These are phyloP conservation scores for Papilio gigon DNA, from an alignment of 2,888 invertebrate genomes.

Conservation along the genomic window DNA sequence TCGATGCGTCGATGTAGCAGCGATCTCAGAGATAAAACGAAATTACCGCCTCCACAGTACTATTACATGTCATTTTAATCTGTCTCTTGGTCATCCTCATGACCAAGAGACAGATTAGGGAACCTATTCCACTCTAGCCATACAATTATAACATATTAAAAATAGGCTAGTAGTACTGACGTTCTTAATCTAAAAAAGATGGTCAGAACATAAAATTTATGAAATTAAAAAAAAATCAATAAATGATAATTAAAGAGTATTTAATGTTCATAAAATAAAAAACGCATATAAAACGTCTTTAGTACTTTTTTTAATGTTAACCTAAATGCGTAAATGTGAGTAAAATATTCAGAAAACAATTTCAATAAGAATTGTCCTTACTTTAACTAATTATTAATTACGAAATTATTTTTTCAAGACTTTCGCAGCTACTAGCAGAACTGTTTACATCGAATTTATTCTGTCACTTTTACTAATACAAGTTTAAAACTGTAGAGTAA, in stretches of 20 bases:
- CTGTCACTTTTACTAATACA: slow-evolving; percentile 6
- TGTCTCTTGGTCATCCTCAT: slow-evolving; percentile 33
- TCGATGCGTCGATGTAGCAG: slow-evolving; percentile 48
- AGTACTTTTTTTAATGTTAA: background rate
- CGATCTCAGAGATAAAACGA: slow-evolving; percentile 58
- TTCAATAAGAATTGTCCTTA: slow-evolving; percentile 9
- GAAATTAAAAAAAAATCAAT: too few species aligned
- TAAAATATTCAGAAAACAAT: background rate
- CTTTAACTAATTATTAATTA: background rate
- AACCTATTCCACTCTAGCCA: background rate
- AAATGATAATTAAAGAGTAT: background rate
- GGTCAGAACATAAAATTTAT: too few species aligned
- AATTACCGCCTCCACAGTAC: slow-evolving; percentile 56
- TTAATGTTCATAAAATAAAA: background rate
- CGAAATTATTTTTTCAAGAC: background rate
- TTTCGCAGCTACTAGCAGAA: background rate
- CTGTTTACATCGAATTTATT: background rate
- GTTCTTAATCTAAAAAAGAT: too few species aligned
- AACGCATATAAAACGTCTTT: background rate
- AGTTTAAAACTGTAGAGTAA: too few species aligned
- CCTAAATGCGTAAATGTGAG: background rate
- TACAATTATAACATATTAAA: background rate
- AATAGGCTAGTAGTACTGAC: too few species aligned
- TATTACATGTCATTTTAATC: too few species aligned
- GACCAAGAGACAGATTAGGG: background rate